Evolutionary conservation across 2,888 invertebrate genomes (phyloP).

Genomic region (Resseliella maxima): DNA sequence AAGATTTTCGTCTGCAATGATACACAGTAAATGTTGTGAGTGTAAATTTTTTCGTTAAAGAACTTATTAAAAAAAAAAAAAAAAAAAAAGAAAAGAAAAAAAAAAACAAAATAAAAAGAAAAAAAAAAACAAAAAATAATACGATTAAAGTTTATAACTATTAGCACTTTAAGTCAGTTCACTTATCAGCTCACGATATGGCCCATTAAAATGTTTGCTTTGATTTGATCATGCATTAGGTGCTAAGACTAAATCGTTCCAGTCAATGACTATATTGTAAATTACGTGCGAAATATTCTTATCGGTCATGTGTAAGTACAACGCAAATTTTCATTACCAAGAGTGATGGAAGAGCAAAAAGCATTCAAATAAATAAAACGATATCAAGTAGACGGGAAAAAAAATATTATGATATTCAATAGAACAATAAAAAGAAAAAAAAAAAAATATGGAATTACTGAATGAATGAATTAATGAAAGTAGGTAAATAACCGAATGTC

Average conservation of each 20-base stretch:
- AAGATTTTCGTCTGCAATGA: too few species aligned
- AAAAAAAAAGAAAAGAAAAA: too few species aligned
- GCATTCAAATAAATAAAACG: background rate
- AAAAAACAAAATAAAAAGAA: background rate
- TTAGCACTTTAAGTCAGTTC: background rate
- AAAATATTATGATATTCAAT: background rate
- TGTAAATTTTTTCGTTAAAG: too few species aligned
- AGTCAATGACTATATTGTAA: background rate
- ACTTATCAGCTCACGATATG: background rate
- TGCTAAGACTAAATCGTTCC: background rate
- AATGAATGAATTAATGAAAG: slow-evolving; percentile 18
- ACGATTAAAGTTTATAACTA: slow-evolving; percentile 7
- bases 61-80: too few species aligned
- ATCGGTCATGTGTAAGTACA: slow-evolving; percentile 53
- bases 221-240: background rate
- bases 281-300: background rate
- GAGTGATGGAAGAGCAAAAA: background rate
- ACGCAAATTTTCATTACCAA: slow-evolving; percentile 13
- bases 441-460: background rate
- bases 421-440: background rate
- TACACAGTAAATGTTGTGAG: too few species aligned
- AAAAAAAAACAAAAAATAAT: background rate
- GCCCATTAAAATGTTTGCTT: background rate
- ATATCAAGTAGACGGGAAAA: background rate
- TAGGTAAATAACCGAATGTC: slow-evolving; percentile 33